Base-by-base conservation (phyloP, 2,113 vertebrate species). In the Leucoraja erinaceus region DNA sequence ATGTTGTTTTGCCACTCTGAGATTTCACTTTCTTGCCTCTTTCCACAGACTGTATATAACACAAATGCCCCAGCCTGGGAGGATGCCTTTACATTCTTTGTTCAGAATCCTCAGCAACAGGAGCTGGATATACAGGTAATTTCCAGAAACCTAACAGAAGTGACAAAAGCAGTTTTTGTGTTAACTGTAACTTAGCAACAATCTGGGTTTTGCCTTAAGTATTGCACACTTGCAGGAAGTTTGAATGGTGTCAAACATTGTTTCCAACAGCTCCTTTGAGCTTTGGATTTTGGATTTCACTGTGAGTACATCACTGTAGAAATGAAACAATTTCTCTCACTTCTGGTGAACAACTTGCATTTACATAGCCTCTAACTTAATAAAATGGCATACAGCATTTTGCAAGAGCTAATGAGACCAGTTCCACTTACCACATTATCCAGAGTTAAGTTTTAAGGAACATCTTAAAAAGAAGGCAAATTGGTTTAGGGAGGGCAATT, bases 21-120 rank as follows among this genome's bases (percentile, higher is more conserved):
- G 5, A 88, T 88, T 59, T 63, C 83, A 63, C 4, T 16, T 88
- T 66, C 5, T 88, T 66, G n/a, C 5, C 59, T 88, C 59, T 86
- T 31, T 59, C 91, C 0, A 75, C 93, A 98, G 98, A 96, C 96
- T 2, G 94, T 96, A 91, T 97, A 97, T 8, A 96, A 95, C 28
- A 97, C 95, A 59, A 96, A 94, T 93, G 94, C 93, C 93, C 98
- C 98, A 0, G 95, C 96, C 25, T 99, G 98, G 98, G 97, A 98
- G 66, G 97, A 97, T 3, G 98, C 98, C 1, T 98, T 99, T 94
- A 97, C 97, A 5, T 98, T 98, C 95, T 99, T 98, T 94, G 96
- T 99, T 93, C 97, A 98, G 83, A 96, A 98, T 94, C 98, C 98
- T 68, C 94, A 63, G 47, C 96, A 95, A 93, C 96, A 98, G 94